Base-by-base conservation (phyloP, 92 coral and sea anemone species). In the Meandrina meandrites region DNA sequence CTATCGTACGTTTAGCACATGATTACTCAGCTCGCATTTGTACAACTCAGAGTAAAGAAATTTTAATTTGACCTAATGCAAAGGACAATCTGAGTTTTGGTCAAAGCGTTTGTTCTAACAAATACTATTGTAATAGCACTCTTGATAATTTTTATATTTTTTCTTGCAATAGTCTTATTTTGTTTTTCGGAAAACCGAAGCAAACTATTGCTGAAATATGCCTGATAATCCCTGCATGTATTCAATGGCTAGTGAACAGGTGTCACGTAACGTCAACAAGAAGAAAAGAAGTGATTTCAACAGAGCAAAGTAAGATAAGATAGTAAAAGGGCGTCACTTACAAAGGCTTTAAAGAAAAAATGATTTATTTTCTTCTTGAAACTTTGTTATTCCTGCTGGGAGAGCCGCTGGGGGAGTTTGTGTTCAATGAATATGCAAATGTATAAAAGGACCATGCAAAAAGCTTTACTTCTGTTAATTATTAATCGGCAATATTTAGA, bases 361-460 rank as follows among this genome's bases (percentile, higher is more conserved):
- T 30, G 17, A 28, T 30, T 66, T 27, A 11, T 66, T 27, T 66
- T 66, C 27, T 8, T 62, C 30, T 62, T 7, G 1, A 62, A 62
- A 30, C 69, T 40, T 62, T 62, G 30, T 21, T 10, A 37, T 74
- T 60, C 78, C 78, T 16, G 30, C 78, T 74, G 53, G 53, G 78
- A 76, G 53, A 76, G 24, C 78, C 28, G 30, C 78, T 74, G 53
- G 53, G 78, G 48, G 53, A 76, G 24, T n/a, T 48, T 76, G 28
- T 73, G 30, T 66, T 66, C 58, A 42, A 12, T 76, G 53, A 48
- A 48, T 76, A 76, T 76, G 60, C 80, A 76, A 47, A 76, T 76
- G 1, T 76, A 13, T 76, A 21, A n/a, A 48, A 76, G 28, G 24
- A 27, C 53, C 80, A 48, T 5, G 31, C 22, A 76, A 45, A 27